Base-by-base conservation (phyloP, 2,113 vertebrate genomes). In the Phodopus roborovskii region DNA sequence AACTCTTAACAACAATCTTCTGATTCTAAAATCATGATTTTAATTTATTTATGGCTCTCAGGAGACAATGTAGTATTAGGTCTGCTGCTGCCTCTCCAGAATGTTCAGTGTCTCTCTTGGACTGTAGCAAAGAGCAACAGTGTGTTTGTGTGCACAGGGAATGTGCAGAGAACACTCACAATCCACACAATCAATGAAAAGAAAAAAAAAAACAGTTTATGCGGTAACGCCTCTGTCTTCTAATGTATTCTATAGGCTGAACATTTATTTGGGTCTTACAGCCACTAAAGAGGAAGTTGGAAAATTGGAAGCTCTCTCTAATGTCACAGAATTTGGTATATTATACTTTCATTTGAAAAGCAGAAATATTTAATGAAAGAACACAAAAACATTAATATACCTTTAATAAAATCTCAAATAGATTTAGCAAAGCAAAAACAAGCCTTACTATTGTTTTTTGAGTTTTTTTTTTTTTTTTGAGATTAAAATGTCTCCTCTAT, bases 381-480 rank as follows among this genome's bases (percentile, higher is more conserved):
- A 90, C 17, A 77, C 56, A 89, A 74, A 93, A 16, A 9, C 60
- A 74, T 56, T 24, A 22, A 1, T 7, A 53, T 36, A 94, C 13
- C 33, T 68, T 91, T 82, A 93, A 82, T 48, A 78, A 95, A 89
- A 39, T 3, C 33, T 16, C 16, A 93, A 91, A 50, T 79, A 15
- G 33, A 68, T 53, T 96, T 86, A 42, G 33, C 11, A 7, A 91
- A 88, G 24, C 28, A n/a, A 96, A 86, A 42, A 93, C 33, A 79
- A 83, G 20, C 24, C 11, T 71, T 77, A 5, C 5, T 66, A 53
- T 15, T 45, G 3, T 45, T 45, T 45, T 45, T 45, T 45, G n/a
- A n/a, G n/a, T 45, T 45, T 45, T 45, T 45, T 45, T 79, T 28
- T 45, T 91, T 74, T 93, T 15, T 82, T 94, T 50, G 42, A 93